Conservation (phyloP, 37 sponge, comb jelly and placozoan genomes). For the Bolinopsis microptera region DNA sequence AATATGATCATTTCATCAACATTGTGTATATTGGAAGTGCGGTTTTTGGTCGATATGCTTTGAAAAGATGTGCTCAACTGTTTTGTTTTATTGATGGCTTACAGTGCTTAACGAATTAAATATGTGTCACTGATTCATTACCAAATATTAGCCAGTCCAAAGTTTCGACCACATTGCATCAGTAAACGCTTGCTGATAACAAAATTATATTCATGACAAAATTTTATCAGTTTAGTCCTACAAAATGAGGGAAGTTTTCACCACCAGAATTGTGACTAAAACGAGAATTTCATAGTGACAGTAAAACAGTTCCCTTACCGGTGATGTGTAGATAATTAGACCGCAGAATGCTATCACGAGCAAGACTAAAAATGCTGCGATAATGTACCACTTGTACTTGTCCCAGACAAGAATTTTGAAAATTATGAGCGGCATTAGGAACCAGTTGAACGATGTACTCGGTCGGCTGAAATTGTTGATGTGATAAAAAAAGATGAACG, state of each 20-base stretch:
- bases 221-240: not conserved
- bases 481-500: too few relatives aligned
- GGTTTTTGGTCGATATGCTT: too few relatives aligned
- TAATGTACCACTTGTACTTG: slow-evolving; percentile 40
- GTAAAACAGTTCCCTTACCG: too few relatives aligned
- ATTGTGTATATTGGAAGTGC: too few relatives aligned
- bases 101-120: too few relatives aligned
- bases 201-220: not conserved
- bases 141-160: not conserved
- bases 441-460: slow-evolving; percentile 4
- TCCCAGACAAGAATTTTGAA: slow-evolving; percentile 52
- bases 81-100: too few relatives aligned
- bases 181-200: not conserved
- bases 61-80: too few relatives aligned
- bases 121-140: too few relatives aligned
- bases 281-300: too few relatives aligned
- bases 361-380: not conserved
- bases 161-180: not conserved
- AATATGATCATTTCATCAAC: too few relatives aligned
- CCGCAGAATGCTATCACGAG: not conserved
- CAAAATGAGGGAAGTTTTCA: too few relatives aligned
- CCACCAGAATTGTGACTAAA: too few relatives aligned
- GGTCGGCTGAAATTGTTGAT: slow-evolving; percentile 58
- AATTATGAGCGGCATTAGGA: not conserved
- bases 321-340: slow-evolving; percentile 39